Evolutionary conservation across 1,140 invertebrate genomes (phyloP), one percentile per base, ranked within the genome.

Genomic region (Cydia amplana): DNA sequence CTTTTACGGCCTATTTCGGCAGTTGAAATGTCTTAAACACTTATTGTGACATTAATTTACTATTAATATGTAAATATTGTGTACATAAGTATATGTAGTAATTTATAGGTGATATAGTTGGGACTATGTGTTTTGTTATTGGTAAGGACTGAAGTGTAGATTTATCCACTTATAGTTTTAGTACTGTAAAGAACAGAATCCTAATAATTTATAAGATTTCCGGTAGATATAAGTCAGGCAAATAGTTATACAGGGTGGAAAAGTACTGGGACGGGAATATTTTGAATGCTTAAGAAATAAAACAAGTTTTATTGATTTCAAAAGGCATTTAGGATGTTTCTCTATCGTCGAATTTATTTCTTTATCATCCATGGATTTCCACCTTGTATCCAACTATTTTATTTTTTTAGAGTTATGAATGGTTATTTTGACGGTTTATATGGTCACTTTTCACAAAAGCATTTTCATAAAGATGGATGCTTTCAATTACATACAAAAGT

Each of bases 61-160:
- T 67, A 32, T 67, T 5, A 32, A 67, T 36, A 70, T 70, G 65
- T 70, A 70, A 70, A 70, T 70, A 70, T 70, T 36, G 28, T 70
- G 65, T 70, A 70, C 32, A 70, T 70, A 70, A n/a, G 7, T 70
- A 18, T 70, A 43, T 32, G 28, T 36, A 36, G 65, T 70, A 36
- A 36, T 70, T 70, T 70, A 70, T 70, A 70, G 65, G 64, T 67
- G 25, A 40, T 18, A 32, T 70, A 40, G 36, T 14, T 40, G 65
- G 65, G 32, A 40, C 65, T 36, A 40, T 70, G 65, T 70, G 20
- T 70, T 70, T 70, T 18, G 18, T 70, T 70, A 70, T 70, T 36
- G 32, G n/a, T 70, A 40, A 70, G 28, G 32, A 70, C 65, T 70
- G 65, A 70, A 70, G 12, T 0, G 28, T 70, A 70, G 65, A 36